Evolutionary conservation across 2,888 invertebrate species (phyloP), one percentile per base, ranked within the genome.

Genomic region (Andricus quercusramuli): DNA sequence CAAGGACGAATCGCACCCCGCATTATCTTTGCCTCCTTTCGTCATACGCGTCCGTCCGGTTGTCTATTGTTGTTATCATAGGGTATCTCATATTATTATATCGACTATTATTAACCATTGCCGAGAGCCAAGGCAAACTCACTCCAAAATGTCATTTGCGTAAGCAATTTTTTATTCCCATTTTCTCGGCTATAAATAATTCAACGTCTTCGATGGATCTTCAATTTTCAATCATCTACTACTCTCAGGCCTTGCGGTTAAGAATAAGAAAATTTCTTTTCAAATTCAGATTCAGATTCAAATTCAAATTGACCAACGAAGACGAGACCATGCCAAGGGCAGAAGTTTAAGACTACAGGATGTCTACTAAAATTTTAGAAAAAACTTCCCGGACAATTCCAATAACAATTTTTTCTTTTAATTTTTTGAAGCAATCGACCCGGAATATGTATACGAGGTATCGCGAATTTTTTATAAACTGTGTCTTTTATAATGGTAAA

Each of bases 21-120:
- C 70, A 70, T 56, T 70, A 56, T 66, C n/a, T 70, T 70, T 25
- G 25, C 29, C 44, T 51, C 4, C 51, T 56, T 51, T 70, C 74
- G 13, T 56, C 56, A 56, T 51, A n/a, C 47, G n/a, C n/a, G n/a
- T 56, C 70, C n/a, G n/a, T 56, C 70, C 70, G 70, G 32, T 62
- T 13, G 25, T 56, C 44, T 68, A 44, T 68, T 68, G 1, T 67
- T 67, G 20, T 47, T 47, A 68, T 25, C 13, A 74, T 47, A 47
- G 56, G n/a, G 13, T 74, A 47, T 51, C 74, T 32, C 11, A 37
- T 68, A 74, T 74, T 70, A 47, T 51, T 70, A 47, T 47, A 47
- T 47, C 47, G 56, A 51, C 51, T 74, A 74, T 32, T 56, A 74
- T 74, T 74, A 74, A 74, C 74, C 32, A 74, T 56, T 56, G 56